Evolutionary conservation across 2,888 invertebrate species (phyloP), one percentile per base, ranked within the genome.

Genomic region (Campoletis raptor): DNA sequence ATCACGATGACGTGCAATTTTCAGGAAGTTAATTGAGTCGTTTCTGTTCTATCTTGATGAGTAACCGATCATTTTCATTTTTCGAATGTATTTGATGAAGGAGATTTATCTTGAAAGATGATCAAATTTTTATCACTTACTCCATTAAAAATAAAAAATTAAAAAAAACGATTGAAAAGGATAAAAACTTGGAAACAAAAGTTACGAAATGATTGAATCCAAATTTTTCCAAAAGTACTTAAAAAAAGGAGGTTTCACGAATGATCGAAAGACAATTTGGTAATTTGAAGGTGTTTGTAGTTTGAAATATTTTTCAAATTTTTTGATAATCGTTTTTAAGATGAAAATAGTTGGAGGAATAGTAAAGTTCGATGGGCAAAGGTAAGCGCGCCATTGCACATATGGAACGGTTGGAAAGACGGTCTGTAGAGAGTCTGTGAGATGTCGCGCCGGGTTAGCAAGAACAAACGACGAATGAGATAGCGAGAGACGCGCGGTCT

Each of bases 361-460:
- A 12, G 9, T 24, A 45, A 70, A 78, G 74, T 48, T 66, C 42
- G 74, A 80, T 66, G 80, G 61, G 45, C 73, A 78, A 72, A 73
- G 8, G 24, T 66, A 57, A 48, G 57, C 54, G 64, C 48, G 48
- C 24, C 45, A 48, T 80, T 70, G 80, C 21, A 36, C 57, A 77
- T 77, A 48, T 77, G 42, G 87, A 88, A 86, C 88, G 89, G 85
- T 88, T 88, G 85, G 86, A 88, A 89, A 89, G 90, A 90, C 90
- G 64, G 42, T 21, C 57, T 42, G 40, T n/a, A 40, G 79, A 91
- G 88, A 92, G 93, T 93, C 92, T 93, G 93, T 93, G 91, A 92
- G 92, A 92, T 94, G 94, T 94, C 94, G 93, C 92, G 91, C 90
- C 92, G 92, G 90, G 89, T 94, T 93, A 93, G 91, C 87, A 87